These are phyloP conservation scores for Drosophila lowei DNA, from an alignment of 1,140 invertebrate species.

Conservation along the genomic window DNA sequence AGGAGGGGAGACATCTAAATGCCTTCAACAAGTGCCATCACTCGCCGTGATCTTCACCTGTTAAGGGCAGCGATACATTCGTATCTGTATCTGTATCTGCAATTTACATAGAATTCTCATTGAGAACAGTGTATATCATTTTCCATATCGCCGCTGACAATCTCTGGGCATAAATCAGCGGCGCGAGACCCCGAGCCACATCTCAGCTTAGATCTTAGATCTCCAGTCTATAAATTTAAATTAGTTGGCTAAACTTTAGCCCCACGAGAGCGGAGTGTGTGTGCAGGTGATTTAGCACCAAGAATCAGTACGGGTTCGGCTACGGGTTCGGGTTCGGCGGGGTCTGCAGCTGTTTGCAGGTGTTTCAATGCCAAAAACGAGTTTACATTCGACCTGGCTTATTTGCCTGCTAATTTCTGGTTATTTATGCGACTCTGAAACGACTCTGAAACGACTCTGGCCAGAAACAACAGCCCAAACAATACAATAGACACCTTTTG, in stretches of 20 bases:
- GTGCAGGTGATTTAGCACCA: slow-evolving; percentile 68
- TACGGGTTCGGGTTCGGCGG: too few relatives aligned
- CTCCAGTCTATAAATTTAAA: slow-evolving; percentile 74
- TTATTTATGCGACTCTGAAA: slow-evolving; percentile 59
- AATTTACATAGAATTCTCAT: slow-evolving; percentile 59
- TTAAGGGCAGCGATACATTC: slow-evolving; percentile 14
- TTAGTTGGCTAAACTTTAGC: slow-evolving; percentile 67
- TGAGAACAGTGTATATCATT: slow-evolving; percentile 46
- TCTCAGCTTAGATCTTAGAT: slow-evolving; percentile 65
- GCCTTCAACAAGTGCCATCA: slow-evolving; percentile 57
- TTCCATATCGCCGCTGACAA: slow-evolving; percentile 63
- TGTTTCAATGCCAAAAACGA: slow-evolving; percentile 68
- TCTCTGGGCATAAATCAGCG: slow-evolving; percentile 65
- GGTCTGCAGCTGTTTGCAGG: slow-evolving; percentile 44
- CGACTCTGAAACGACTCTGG: slow-evolving; percentile 13
- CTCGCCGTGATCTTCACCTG: slow-evolving; percentile 35
- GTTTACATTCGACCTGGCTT: slow-evolving; percentile 66
- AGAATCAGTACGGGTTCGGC: slow-evolving; percentile 22
- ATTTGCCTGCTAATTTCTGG: slow-evolving; percentile 74
- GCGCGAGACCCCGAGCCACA: slow-evolving; percentile 13
- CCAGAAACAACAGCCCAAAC: slow-evolving; percentile 31
- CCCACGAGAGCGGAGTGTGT: slow-evolving; percentile 4
- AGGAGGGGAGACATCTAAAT: too few relatives aligned
- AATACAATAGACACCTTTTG: slow-evolving; percentile 58
- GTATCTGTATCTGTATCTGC: slow-evolving; percentile 32